Percentiles rank a stretch among this genome's conserved stretches.
Conservation (phyloP, 2,888 invertebrate species). For the Eupithecia dodoneata region DNA sequence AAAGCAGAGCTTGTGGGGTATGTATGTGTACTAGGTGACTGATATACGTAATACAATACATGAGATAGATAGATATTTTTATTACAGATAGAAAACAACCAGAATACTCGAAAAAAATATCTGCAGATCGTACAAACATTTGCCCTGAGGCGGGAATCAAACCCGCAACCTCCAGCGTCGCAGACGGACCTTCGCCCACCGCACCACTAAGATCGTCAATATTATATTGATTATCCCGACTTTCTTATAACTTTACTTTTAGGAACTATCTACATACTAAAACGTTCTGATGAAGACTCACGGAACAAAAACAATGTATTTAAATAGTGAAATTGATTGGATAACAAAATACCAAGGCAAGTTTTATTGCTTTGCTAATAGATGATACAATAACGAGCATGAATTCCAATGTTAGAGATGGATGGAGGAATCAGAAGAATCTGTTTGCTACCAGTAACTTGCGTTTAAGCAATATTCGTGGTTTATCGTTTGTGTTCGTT, state of each 20-base stretch:
- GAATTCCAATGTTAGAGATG: slow-evolving; percentile 34
- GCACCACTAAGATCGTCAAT: no score
- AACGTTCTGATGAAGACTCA: not conserved
- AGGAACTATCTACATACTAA: not conserved
- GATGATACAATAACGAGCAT: slow-evolving; percentile 25
- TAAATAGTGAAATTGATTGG: not conserved
- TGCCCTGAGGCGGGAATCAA: no score
- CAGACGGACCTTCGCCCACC: no score
- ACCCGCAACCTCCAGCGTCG: no score
- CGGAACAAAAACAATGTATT: not conserved
- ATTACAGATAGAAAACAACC: no score
- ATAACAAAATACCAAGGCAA: not conserved
- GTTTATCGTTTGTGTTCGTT: slow-evolving; percentile 36
- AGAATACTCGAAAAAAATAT: no score
- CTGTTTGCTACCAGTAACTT: slow-evolving; percentile 24
- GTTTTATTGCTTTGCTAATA: not conserved
- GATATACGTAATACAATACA: no score
- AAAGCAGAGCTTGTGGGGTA: no score
- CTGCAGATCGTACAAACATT: no score
- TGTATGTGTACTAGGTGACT: no score
- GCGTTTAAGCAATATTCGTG: slow-evolving; percentile 34
- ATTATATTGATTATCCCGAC: no score
- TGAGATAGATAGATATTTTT: no score
- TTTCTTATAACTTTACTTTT: not conserved
- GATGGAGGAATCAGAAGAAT: slow-evolving; percentile 39